Conservation (phyloP, 2,888 invertebrate species). For the Vesta saturnalis region DNA sequence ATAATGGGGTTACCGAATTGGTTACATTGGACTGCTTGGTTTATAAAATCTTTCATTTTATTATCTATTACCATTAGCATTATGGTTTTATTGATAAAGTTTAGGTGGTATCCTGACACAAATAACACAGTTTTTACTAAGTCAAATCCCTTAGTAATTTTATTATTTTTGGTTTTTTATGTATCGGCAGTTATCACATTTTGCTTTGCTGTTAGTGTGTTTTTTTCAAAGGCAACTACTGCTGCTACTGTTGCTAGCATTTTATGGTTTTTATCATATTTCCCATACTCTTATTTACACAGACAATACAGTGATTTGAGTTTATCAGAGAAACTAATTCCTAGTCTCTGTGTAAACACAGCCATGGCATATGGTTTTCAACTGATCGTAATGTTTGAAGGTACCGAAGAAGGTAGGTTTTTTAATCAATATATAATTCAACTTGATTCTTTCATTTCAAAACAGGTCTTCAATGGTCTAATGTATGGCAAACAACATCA, state of each 20-base stretch:
- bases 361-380: slow-evolving; percentile 85
- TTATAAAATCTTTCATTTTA: slow-evolving; percentile 76
- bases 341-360: slow-evolving; percentile 78
- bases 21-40: slow-evolving; percentile 89
- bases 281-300: slow-evolving; percentile 65
- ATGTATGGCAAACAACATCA: slow-evolving; percentile 67
- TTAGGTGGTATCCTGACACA: slow-evolving; percentile 55
- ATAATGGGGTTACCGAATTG: slow-evolving; percentile 88
- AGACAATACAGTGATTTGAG: slow-evolving; percentile 71
- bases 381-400: slow-evolving; percentile 76
- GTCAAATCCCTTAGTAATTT: slow-evolving; percentile 72
- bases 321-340: slow-evolving; percentile 68
- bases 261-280: slow-evolving; percentile 33
- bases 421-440: too few species aligned
- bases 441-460: background rate
- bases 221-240: slow-evolving; percentile 24
- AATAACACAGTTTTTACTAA: slow-evolving; percentile 74
- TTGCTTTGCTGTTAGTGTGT: slow-evolving; percentile 14
- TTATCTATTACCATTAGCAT: slow-evolving; percentile 68
- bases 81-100: slow-evolving; percentile 65
- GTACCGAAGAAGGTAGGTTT: slow-evolving; percentile 70
- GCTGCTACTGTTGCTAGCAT: slow-evolving; percentile 30
- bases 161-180: slow-evolving; percentile 78
- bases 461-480: slow-evolving; percentile 70
- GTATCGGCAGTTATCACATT: slow-evolving; percentile 72